Conservation (phyloP, 1,140 invertebrate species). For the Zelostemma sp. region DNA sequence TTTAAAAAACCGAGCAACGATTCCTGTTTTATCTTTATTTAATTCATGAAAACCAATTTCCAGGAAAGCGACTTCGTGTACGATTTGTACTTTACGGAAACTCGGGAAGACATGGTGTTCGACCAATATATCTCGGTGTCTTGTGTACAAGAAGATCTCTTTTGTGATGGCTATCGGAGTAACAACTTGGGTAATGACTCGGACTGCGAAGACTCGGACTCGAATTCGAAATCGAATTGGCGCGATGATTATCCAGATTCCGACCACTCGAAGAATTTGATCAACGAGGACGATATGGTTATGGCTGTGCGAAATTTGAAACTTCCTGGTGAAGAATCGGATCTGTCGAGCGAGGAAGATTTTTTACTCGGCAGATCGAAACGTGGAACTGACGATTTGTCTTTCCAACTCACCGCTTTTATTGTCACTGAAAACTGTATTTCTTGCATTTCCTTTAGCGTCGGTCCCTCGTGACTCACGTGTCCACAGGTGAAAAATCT, state of each 20-base stretch:
- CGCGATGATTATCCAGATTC: constrained; percentile 72
- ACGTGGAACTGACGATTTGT: too few species aligned
- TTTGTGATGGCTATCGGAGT: constrained; percentile 39
- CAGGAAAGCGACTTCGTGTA: constrained; percentile 58
- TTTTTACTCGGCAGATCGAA: background rate
- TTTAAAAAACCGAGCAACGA: too few species aligned
- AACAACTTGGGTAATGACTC: constrained; percentile 43
- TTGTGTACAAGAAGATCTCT: constrained; percentile 48
- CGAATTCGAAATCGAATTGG: constrained; percentile 71
- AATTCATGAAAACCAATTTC: background rate
- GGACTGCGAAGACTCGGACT: constrained; percentile 58
- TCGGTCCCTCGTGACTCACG: too few species aligned
- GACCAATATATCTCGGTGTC: constrained; percentile 50
- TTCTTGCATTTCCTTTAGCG: too few species aligned
- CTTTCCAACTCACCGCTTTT: too few species aligned
- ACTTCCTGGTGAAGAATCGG: constrained; percentile 52
- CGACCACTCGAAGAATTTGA: constrained; percentile 58
- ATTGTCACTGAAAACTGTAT: too few species aligned
- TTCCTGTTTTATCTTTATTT: too few species aligned
- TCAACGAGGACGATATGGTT: constrained; percentile 57
- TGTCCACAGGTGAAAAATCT: too few species aligned
- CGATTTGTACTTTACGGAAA: constrained; percentile 60
- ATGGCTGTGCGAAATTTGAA: constrained; percentile 51
- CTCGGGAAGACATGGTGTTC: constrained; percentile 27
- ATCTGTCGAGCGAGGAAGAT: constrained; percentile 58